Percentiles rank a stretch among this genome's conserved stretches.
These are phyloP conservation scores for Melitaea cinxia DNA, from an alignment of 1,140 invertebrate species.

Conservation along the genomic window DNA sequence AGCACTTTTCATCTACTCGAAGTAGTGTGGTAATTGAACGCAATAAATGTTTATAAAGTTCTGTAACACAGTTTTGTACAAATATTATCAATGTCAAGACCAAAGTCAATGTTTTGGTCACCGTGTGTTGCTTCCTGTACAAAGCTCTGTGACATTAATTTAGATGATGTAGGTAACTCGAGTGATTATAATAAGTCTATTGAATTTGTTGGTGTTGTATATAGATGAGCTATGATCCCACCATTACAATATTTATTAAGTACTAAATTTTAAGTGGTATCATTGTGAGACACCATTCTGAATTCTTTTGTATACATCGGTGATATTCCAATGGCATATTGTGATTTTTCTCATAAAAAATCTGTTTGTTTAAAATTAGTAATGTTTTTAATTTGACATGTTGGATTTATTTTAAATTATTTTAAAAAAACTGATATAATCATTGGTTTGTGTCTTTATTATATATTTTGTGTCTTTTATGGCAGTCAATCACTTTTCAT, in stretches of 20 bases:
- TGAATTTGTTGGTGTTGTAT: constrained; percentile 79
- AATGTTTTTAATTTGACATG: constrained; percentile 55
- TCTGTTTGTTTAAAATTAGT: constrained; percentile 37
- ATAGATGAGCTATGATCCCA: constrained; percentile 80
- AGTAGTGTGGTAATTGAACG: constrained; percentile 71
- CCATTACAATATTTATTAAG: constrained; percentile 79
- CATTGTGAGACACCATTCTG: constrained; percentile 65
- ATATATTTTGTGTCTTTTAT: constrained; percentile 48
- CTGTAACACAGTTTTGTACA: constrained; percentile 57
- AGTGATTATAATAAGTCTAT: constrained; percentile 77
- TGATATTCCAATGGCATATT: constrained; percentile 77
- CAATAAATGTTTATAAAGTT: constrained; percentile 68
- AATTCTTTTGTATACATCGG: constrained; percentile 66
- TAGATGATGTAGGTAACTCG: constrained; percentile 71
- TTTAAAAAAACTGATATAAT: constrained; percentile 38
- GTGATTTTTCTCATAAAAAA: constrained; percentile 67
- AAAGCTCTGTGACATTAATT: constrained; percentile 49
- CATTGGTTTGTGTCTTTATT: constrained; percentile 54
- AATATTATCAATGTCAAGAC: background rate
- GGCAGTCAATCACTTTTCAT: constrained; percentile 52
- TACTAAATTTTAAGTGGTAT: constrained; percentile 78
- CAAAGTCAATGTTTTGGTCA: background rate
- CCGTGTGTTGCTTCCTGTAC: constrained; percentile 36
- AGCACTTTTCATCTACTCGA: constrained; percentile 71
- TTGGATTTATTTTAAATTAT: constrained; percentile 58